phyloP scores from a whole-genome alignment of 2,797 vertebrate species.

The Danio albolineatus region DNA sequence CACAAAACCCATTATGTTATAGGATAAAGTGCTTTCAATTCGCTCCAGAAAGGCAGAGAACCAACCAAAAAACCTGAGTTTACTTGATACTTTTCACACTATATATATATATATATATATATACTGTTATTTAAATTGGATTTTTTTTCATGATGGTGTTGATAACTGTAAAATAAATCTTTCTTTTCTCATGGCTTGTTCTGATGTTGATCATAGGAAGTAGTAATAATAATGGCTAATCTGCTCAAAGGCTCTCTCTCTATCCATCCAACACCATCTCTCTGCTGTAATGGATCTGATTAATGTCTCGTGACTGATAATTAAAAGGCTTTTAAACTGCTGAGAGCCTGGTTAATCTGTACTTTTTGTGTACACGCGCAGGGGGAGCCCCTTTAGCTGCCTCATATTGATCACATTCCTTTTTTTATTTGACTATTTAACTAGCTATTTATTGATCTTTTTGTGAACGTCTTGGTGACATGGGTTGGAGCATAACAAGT shows the following conservation, averaged over 20 bases:
- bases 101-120: slow-evolving; percentile 55
- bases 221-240: slow-evolving; percentile 63
- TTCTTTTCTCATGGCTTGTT: slow-evolving; percentile 51
- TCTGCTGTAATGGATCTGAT: slow-evolving; percentile 77
- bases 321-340: slow-evolving; percentile 79
- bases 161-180: slow-evolving; percentile 26
- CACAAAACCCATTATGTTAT: neutral
- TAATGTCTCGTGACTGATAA: slow-evolving; percentile 75
- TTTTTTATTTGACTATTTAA: slow-evolving; percentile 27
- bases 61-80: slow-evolving; percentile 74
- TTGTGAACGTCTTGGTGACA: slow-evolving; percentile 55
- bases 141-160: neutral
- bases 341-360: slow-evolving; percentile 71
- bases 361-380: slow-evolving; percentile 57
- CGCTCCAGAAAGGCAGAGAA: slow-evolving; percentile 56
- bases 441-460: slow-evolving; percentile 58
- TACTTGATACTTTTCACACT: slow-evolving; percentile 73
- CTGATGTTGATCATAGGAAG: slow-evolving; percentile 53
- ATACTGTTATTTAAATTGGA: slow-evolving; percentile 1
- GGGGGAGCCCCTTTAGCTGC: slow-evolving; percentile 31
- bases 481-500: slow-evolving; percentile 22
- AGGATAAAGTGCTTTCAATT: slow-evolving; percentile 29
- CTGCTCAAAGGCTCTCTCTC: slow-evolving; percentile 69
- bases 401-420: slow-evolving; percentile 41
- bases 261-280: slow-evolving; percentile 63